Base-by-base conservation (phyloP, 2,888 invertebrate genomes). In the Rhagonycha lutea region DNA sequence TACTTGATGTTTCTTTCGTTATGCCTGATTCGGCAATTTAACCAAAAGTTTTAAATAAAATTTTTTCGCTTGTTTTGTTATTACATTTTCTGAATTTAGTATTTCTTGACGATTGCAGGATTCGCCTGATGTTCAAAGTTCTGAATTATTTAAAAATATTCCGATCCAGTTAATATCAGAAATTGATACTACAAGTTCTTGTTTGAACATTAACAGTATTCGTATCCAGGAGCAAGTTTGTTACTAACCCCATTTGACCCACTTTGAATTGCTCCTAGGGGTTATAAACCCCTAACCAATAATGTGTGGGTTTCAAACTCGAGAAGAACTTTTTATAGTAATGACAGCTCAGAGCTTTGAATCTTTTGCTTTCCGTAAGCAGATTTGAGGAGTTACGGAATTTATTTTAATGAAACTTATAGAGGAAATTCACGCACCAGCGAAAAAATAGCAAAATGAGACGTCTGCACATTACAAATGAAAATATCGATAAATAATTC, bases 151-250 rank as follows among this genome's bases (percentile, higher is more conserved):
- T 47, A n/a, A 47, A 47, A 12, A 47, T 47, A 47, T 47, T 47
- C 47, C n/a, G 47, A 47, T 47, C 47, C 70, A 68, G 61, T 74
- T 74, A 74, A 14, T 67, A 74, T 74, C 70, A 61, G 70, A 68
- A 71, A 74, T 74, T 74, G 74, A 74, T 74, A 69, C 61, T 74
- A 69, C 61, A 74, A 74, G 70, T 74, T 74, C 74, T 68, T 74
- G 73, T 74, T 65, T 65, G 23, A 63, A 69, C 63, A 24, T 65
- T 63, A 74, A 69, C 69, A 74, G 69, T 65, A 65, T 69, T 69
- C 61, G 63, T 74, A 60, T 47, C 70, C 26, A 74, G 61, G 70
- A 70, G 67, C 68, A 74, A 70, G 67, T 70, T 74, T 70, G 73
- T 73, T 69, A 62, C 63, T 70, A 74, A 70, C 74, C 68, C 70